Evolutionary conservation across 2,113 vertebrate genomes (phyloP).

Genomic region (Chiloscyllium plagiosum): DNA sequence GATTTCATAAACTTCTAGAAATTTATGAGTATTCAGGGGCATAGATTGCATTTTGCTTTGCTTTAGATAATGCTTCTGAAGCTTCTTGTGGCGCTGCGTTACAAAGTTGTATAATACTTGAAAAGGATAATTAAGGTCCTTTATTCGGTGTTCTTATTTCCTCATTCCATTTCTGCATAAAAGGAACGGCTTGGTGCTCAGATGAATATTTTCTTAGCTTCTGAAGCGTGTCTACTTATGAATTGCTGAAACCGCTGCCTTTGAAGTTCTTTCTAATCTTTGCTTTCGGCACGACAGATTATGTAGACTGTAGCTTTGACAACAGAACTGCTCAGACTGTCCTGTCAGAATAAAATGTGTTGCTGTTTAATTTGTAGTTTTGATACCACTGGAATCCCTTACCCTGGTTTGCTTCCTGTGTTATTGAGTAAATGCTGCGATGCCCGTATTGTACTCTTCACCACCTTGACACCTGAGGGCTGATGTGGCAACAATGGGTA

Average conservation of each 20-base stretch:
- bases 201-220: neutral
- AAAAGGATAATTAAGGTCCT: neutral
- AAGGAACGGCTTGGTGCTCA: neutral
- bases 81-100: neutral
- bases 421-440: neutral
- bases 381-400: neutral
- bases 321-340: neutral
- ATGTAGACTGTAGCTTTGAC: neutral
- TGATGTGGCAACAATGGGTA: neutral
- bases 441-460: neutral
- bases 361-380: neutral
- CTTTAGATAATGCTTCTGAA: neutral
- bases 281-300: neutral
- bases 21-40: neutral
- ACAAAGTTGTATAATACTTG: neutral
- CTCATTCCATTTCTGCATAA: neutral
- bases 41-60: neutral
- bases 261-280: neutral
- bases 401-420: neutral
- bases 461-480: neutral
- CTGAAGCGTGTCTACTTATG: neutral
- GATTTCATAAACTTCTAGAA: no score
- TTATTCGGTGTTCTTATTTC: neutral
- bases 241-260: neutral
- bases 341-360: neutral